Base-by-base conservation (phyloP, 2,888 invertebrate genomes). In the Holacanthella duospinosa region DNA sequence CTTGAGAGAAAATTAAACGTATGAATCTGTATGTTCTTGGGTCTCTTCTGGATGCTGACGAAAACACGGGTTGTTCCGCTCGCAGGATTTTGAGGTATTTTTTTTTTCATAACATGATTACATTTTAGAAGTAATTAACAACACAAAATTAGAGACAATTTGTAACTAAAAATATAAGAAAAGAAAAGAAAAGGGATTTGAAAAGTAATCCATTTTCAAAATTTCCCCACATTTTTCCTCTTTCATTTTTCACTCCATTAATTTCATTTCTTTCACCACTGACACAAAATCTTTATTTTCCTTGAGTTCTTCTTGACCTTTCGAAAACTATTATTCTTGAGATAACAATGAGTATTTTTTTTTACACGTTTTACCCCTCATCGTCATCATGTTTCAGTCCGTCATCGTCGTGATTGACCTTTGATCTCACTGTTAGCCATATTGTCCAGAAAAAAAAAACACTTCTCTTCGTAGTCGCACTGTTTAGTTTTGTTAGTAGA, bases 11-110 rank as follows among this genome's bases (percentile, higher is more conserved):
- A 19, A 60, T 4, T 27, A 48, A 44, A 48, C 9, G 53, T 28
- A 28, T 9, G 9, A 28, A 55, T 60, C 43, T 28, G 2, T 48
- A 43, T 36, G 28, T n/a, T n/a, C n/a, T n/a, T n/a, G n/a, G n/a
- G 70, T 65, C 61, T 70, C 60, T 64, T 4, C 19, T 48, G 68
- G 68, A 66, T 66, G 66, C 67, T 65, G 66, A 60, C 59, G 64
- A 48, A 48, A 48, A n/a, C 48, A 48, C 48, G 4, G 4, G 48
- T 58, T 67, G 66, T 59, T 65, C 63, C 60, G 62, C 66, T 70
- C 64, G 65, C 73, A 72, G 71, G 71, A 71, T 73, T 71, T 71
- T 69, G 71, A 71, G 71, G 71, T 71, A 71, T 67, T 66, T 62
- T 64, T 62, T 70, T 68, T 70, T 62, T 62, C 70, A 68, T 68